phyloP scores from a whole-genome alignment of 1,140 invertebrate genomes.

The Archivesica marissinica region DNA sequence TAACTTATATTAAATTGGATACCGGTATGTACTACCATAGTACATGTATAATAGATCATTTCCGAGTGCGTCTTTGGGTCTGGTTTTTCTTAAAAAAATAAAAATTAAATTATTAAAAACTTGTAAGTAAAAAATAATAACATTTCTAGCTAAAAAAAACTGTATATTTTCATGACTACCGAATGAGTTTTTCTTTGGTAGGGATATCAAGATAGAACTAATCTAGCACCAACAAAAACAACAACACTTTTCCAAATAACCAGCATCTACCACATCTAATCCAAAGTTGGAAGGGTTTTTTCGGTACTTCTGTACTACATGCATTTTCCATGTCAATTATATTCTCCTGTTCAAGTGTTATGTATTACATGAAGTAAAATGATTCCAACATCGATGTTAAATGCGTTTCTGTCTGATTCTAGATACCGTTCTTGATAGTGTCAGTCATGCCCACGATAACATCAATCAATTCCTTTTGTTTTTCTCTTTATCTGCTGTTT shows the following conservation, averaged over 20 bases:
- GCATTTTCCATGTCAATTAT: conserved; percentile 24
- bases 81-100: no score
- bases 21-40: no score
- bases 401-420: conserved; percentile 23
- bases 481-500: conserved; percentile 15
- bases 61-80: no score
- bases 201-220: not conserved
- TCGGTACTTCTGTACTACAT: not conserved
- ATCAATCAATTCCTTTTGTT: conserved; percentile 46
- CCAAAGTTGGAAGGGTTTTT: not conserved
- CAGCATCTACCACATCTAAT: not conserved
- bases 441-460: conserved; percentile 14
- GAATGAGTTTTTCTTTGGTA: not conserved
- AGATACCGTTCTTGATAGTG: conserved; percentile 2
- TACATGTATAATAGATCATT: no score
- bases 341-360: not conserved
- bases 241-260: not conserved
- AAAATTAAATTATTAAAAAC: no score
- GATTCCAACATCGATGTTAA: conserved; percentile 22
- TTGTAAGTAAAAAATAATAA: no score
- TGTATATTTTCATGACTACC: no score
- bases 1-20: no score
- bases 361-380: not conserved
- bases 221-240: not conserved
- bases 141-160: no score